Base-by-base conservation (phyloP, 2,888 invertebrate species). In the Dryobota labecula region DNA sequence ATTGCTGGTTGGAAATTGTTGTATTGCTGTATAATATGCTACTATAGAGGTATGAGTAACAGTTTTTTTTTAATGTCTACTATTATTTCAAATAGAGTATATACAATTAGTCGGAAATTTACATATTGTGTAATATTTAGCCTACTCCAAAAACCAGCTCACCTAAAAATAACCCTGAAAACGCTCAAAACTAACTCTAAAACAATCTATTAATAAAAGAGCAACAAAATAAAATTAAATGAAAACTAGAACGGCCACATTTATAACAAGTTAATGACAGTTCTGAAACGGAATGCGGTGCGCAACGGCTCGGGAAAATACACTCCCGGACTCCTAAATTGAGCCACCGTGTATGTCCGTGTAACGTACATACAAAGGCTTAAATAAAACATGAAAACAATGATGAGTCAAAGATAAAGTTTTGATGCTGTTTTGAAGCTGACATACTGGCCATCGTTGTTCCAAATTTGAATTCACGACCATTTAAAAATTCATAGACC, bases 221-320 rank as follows among this genome's bases (percentile, higher is more conserved):
- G 15, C 5, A 33, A 27, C 15, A 58, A 54, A 47, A 61, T n/a
- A 57, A 58, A 51, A 43, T 43, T n/a, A 58, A 64, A 66, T 65
- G n/a, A 51, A 64, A 76, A 68, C 61, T 65, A 51, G 24, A 65
- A 45, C 64, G 24, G 49, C n/a, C 54, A 66, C 65, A 65, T 79
- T 81, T 72, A 68, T 76, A 54, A 58, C 43, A 57, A 67, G n/a
- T 51, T 36, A 67, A 76, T 68, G 65, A 58, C 68, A 76, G 53
- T 62, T 58, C 27, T 43, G 45, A 57, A 80, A 63, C 57, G 51
- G 45, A 80, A 61, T 27, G 30, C 54, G 62, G 41, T 13, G 30
- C 24, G 15, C 41, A 38, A 15, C 47, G 13, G 30, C 15, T n/a
- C 45, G 43, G 5, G 63, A 45, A 68, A 79, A 15, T 51, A 24